Evolutionary conservation across 2,797 vertebrate genomes (phyloP).

Genomic region (Limosa lapponica): DNA sequence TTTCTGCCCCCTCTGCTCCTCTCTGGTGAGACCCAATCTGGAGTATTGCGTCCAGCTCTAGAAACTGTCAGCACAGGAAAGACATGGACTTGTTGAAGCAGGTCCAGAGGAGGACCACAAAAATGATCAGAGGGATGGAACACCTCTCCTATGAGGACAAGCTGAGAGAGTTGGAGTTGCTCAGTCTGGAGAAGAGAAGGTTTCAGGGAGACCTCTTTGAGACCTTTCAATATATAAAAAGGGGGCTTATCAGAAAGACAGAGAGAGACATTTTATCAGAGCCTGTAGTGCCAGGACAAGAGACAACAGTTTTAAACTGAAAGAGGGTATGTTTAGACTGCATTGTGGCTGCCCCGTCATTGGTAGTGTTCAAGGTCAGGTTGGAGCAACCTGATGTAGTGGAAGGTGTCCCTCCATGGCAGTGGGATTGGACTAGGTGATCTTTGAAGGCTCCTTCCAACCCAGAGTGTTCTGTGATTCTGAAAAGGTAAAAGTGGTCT

Average conservation of each 20-base stretch:
- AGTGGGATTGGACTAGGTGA: not conserved
- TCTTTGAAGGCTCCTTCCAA: not conserved
- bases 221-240: not conserved
- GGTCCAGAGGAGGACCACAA: not conserved
- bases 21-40: not conserved
- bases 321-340: not conserved
- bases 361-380: not conserved
- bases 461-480: not conserved
- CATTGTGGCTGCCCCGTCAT: not conserved
- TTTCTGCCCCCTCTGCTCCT: accelerated
- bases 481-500: not conserved
- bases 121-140: not conserved
- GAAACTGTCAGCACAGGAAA: not conserved
- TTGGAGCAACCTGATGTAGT: not conserved
- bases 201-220: not conserved
- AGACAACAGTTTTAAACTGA: not conserved
- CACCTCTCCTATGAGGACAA: not conserved
- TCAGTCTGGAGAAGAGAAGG: not conserved
- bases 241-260: not conserved
- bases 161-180: not conserved
- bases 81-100: not conserved
- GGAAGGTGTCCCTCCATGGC: not conserved
- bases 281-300: not conserved
- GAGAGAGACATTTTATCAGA: not conserved
- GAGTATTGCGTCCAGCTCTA: not conserved